These are phyloP conservation scores for Caenorhabditis sinica DNA, from an alignment of 2,888 invertebrate genomes.

Conservation along the genomic window DNA sequence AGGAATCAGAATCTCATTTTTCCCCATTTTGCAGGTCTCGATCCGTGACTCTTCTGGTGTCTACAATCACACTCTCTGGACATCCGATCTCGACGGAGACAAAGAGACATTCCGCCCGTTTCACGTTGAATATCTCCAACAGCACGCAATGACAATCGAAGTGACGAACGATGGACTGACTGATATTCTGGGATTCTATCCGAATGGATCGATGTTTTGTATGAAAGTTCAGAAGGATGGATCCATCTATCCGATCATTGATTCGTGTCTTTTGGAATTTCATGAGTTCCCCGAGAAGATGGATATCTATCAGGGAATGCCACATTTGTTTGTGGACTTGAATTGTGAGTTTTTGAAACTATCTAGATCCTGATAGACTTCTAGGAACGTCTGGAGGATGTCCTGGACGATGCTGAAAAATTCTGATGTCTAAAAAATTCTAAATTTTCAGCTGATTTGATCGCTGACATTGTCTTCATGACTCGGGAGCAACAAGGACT, in stretches of 20 bases:
- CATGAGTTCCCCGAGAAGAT: slow-evolving; percentile 18
- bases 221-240: slow-evolving; percentile 23
- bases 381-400: too few species aligned
- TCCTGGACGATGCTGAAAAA: neutral
- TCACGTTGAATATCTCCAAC: slow-evolving; percentile 51
- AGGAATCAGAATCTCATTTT: neutral
- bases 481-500: slow-evolving; percentile 62
- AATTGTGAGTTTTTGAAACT: too few species aligned
- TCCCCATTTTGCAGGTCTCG: slow-evolving; percentile 44
- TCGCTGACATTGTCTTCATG: slow-evolving; percentile 80
- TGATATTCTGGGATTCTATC: slow-evolving; percentile 80
- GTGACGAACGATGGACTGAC: slow-evolving; percentile 80
- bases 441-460: slow-evolving; percentile 69
- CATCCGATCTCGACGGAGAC: slow-evolving; percentile 15
- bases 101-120: slow-evolving; percentile 38
- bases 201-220: slow-evolving; percentile 70
- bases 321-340: slow-evolving; percentile 72
- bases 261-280: slow-evolving; percentile 56
- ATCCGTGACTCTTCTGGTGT: slow-evolving; percentile 18
- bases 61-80: slow-evolving; percentile 66
- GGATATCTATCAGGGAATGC: slow-evolving; percentile 66
- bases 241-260: slow-evolving; percentile 23
- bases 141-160: slow-evolving; percentile 76
- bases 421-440: neutral
- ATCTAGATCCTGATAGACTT: too few species aligned